phyloP scores from a whole-genome alignment of 2,888 invertebrate species.

The Latheticus oryzae region DNA sequence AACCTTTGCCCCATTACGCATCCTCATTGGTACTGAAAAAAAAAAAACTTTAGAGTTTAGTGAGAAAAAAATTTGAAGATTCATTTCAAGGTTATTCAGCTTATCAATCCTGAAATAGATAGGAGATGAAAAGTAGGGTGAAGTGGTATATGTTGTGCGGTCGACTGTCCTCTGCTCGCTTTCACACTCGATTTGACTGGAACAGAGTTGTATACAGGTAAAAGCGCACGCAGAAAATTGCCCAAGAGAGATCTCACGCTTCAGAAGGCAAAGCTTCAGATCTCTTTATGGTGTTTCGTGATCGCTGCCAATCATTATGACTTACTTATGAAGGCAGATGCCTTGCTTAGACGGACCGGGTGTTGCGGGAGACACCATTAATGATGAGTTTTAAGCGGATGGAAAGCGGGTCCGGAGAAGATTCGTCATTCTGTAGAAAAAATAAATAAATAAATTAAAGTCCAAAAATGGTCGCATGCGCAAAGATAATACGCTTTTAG shows the following conservation, averaged over 20 bases:
- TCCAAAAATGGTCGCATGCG: too few species aligned
- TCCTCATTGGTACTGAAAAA: slow-evolving; percentile 65
- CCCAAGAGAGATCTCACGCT: slow-evolving; percentile 23
- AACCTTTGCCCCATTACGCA: slow-evolving; percentile 64
- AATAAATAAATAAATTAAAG: neutral
- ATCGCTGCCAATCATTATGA: slow-evolving; percentile 16
- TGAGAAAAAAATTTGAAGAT: neutral
- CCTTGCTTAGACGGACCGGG: slow-evolving; percentile 19
- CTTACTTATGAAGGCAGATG: slow-evolving; percentile 35
- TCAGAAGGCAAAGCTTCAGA: slow-evolving; percentile 18
- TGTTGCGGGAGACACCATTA: slow-evolving; percentile 21
- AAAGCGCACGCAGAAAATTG: slow-evolving; percentile 32
- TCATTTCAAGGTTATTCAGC: slow-evolving; percentile 18
- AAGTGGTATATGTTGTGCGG: slow-evolving; percentile 10
- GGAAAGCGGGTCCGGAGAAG: slow-evolving; percentile 3
- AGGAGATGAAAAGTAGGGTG: neutral
- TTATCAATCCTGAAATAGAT: slow-evolving; percentile 26
- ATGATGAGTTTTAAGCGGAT: slow-evolving; percentile 13
- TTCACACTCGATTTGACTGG: slow-evolving; percentile 33
- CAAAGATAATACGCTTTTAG: too few species aligned
- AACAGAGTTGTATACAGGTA: slow-evolving; percentile 23
- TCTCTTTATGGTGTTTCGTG: slow-evolving; percentile 6
- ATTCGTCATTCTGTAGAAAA: slow-evolving; percentile 23
- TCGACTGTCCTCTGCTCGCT: slow-evolving; percentile 26
- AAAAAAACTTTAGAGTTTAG: too few species aligned